Base-by-base conservation (phyloP, 2,888 invertebrate species). In the Leucozona laternaria region DNA sequence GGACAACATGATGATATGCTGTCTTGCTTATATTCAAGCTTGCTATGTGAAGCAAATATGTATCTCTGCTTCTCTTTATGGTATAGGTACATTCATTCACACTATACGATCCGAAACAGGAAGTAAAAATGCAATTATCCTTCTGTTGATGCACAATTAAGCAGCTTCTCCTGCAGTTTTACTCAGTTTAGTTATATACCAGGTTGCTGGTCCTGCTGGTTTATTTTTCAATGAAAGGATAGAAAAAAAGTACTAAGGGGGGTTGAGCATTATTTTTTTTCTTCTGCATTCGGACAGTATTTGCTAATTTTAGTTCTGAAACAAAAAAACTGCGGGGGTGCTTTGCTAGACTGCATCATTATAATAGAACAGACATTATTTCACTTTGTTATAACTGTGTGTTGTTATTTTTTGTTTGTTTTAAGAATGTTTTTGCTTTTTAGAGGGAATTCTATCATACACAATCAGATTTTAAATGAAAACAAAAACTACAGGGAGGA, bases 111-210 rank as follows among this genome's bases (percentile, higher is more conserved):
- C n/a, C 57, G 66, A 82, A 77, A 66, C 40, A 17, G 53, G 50
- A 82, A 72, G 77, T 66, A 34, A 34, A 77, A 77, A 82, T 82
- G 77, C 81, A 77, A 82, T 82, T 82, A 82, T 77, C 81, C 76
- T 77, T 64, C 64, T 77, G 77, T 72, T 82, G 71, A 58, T 57
- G 71, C 66, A 66, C 81, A 82, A 81, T 77, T 81, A 76, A 81
- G 66, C 81, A 82, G 76, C n/a, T 64, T 64, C 77, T 82, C 71
- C 76, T 66, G 71, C 71, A 77, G 77, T 66, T 82, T 82, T 71
- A 40, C 50, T 57, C 31, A 55, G 55, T 73, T 66, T 20, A 50
- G 22, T 48, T 58, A n/a, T n/a, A 43, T n/a, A 43, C 0, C n/a
- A 66, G 79, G 75, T 37, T 57, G 50, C 22, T 80, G 11, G 17